A percentile compares a stretch with the other conserved stretches of the same genome.
Evolutionary conservation across 2,888 invertebrate genomes (phyloP).

Genomic region (Anodontia alba): DNA sequence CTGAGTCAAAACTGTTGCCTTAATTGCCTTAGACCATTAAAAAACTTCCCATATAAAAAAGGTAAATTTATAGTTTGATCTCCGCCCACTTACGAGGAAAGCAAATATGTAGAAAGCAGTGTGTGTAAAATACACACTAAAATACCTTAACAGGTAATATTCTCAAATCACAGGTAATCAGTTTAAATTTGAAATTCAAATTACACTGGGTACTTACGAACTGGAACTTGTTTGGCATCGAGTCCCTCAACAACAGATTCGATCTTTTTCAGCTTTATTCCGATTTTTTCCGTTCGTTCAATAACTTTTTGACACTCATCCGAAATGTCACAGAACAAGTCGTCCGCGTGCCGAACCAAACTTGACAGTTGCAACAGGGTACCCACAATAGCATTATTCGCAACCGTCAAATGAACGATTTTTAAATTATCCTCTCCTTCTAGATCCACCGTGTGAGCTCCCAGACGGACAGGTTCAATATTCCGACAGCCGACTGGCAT

Average conservation of each 20-base stretch:
- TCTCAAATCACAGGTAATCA: constrained; percentile 10
- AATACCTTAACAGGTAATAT: constrained; percentile 2
- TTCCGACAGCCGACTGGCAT: constrained; percentile 77
- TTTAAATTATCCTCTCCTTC: constrained; percentile 62
- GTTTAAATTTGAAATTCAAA: neutral
- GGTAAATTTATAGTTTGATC: too few species aligned
- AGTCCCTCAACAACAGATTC: constrained; percentile 64
- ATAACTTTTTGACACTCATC: constrained; percentile 79
- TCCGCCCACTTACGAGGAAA: too few species aligned
- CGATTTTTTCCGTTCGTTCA: constrained; percentile 73
- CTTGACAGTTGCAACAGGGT: constrained; percentile 78
- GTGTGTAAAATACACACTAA: neutral
- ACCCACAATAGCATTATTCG: constrained; percentile 75
- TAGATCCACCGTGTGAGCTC: constrained; percentile 64
- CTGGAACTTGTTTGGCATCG: constrained; percentile 76
- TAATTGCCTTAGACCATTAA: too few species aligned
- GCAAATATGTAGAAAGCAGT: neutral
- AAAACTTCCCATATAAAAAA: too few species aligned
- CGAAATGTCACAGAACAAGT: constrained; percentile 79
- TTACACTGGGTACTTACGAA: constrained; percentile 79
- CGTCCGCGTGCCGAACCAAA: constrained; percentile 80
- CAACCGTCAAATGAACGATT: constrained; percentile 64
- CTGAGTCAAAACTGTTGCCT: too few species aligned
- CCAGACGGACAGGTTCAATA: constrained; percentile 71
- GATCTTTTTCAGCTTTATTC: constrained; percentile 57